phyloP scores from a whole-genome alignment of 2,113 vertebrate genomes.

The Balaeniceps rex region DNA sequence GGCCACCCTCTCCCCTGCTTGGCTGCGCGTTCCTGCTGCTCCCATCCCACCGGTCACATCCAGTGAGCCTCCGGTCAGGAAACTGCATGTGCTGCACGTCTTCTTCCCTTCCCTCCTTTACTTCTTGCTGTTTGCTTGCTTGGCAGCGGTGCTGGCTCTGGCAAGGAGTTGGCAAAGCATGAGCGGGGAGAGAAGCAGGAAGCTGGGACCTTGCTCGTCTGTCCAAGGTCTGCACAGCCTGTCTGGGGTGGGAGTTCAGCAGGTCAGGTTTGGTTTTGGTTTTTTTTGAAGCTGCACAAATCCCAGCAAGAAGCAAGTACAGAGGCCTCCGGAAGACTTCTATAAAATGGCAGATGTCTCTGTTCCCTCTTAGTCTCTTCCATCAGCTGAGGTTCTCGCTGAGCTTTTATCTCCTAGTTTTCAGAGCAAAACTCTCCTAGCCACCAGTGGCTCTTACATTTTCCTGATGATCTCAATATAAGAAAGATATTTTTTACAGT shows the following conservation, averaged over 20 bases:
- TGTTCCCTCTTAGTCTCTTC: neutral
- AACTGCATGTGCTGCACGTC: neutral
- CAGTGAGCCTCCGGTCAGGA: neutral
- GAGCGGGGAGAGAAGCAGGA: accelerated
- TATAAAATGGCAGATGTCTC: neutral
- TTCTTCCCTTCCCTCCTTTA: neutral
- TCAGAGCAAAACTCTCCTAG: neutral
- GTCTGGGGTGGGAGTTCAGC: neutral
- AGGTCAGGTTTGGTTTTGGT: neutral
- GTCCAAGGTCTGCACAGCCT: neutral
- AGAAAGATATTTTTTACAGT: neutral
- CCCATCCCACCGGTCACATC: neutral
- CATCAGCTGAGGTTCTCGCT: neutral
- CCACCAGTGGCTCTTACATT: neutral
- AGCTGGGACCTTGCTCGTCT: neutral
- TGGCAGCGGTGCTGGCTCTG: neutral
- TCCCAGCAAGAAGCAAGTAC: neutral
- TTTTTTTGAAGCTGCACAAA: neutral
- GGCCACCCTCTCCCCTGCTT: neutral
- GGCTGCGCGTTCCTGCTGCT: neutral
- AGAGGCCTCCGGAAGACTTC: neutral
- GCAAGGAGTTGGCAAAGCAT: neutral
- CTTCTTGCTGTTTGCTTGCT: neutral
- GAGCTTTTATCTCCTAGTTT: neutral
- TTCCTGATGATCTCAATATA: neutral